These are phyloP conservation scores for Prochilodus magdalenae DNA, from an alignment of 2,113 vertebrate genomes.

Conservation along the genomic window DNA sequence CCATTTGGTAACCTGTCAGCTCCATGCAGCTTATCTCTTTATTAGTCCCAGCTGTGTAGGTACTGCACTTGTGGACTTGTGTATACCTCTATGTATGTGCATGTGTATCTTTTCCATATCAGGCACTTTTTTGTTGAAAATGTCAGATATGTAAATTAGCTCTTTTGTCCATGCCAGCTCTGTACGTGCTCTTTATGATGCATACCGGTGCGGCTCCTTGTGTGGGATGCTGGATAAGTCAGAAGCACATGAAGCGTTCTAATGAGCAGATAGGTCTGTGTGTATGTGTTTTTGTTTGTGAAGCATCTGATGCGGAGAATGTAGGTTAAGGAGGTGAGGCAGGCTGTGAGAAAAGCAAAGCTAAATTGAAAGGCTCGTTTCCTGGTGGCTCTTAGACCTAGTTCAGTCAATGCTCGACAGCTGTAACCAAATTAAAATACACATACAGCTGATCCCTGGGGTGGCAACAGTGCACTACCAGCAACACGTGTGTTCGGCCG, in stretches of 20 bases:
- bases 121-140: not conserved
- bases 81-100: not conserved
- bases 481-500: not conserved
- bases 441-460: not conserved
- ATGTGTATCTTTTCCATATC: not conserved
- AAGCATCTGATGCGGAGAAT: conserved; percentile 22
- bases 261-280: not conserved
- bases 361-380: conserved; percentile 42
- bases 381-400: not conserved
- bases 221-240: not conserved
- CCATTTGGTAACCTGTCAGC: conserved; percentile 1
- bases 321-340: conserved; percentile 35
- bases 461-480: not conserved
- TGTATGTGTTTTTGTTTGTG: conserved; percentile 20
- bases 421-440: conserved; percentile 9
- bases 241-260: not conserved
- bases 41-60: conserved; percentile 18
- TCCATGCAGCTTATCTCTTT: not conserved
- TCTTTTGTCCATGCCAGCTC: not conserved
- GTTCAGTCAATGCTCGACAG: not conserved
- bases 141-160: not conserved
- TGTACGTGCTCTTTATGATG: not conserved
- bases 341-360: not conserved
- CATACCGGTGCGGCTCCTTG: not conserved
- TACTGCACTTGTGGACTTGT: not conserved